phyloP scores from a whole-genome alignment of 2,888 invertebrate species.

The Auanema sp. region DNA sequence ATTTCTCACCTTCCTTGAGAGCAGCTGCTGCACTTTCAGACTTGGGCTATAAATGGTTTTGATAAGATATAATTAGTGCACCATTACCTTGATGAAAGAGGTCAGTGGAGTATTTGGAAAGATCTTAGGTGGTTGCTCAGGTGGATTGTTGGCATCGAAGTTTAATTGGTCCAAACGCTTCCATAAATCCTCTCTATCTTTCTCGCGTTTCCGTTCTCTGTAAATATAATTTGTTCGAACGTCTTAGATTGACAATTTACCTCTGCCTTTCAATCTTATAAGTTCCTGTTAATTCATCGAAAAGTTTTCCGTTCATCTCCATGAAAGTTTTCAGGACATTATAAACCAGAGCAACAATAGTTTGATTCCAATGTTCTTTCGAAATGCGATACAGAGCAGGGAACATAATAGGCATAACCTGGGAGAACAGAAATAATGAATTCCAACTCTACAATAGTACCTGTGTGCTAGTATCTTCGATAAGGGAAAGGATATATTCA shows the following conservation, averaged over 20 bases:
- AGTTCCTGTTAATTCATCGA: constrained; percentile 96
- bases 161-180: constrained; percentile 65
- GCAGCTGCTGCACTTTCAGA: constrained; percentile 7
- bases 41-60: not conserved
- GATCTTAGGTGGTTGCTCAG: constrained; percentile 26
- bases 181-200: constrained; percentile 97
- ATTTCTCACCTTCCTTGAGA: constrained; percentile 31
- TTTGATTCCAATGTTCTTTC: constrained; percentile 99
- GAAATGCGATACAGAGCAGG: constrained; percentile 91
- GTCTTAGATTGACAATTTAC: constrained; percentile 70
- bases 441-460: constrained; percentile 22
- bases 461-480: constrained; percentile 93
- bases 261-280: constrained; percentile 99
- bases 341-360: constrained; percentile 97
- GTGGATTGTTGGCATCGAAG: constrained; percentile 37
- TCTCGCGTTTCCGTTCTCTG: constrained; percentile 91
- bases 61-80: not conserved
- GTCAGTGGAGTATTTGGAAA: constrained; percentile 22
- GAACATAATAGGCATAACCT: constrained; percentile 99
- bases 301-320: constrained; percentile 99
- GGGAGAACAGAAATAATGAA: constrained; percentile 3
- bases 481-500: constrained; percentile 98
- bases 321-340: constrained; percentile 99
- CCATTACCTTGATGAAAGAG: constrained; percentile 21
- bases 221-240: constrained; percentile 39